Base-by-base conservation (phyloP, 2,113 vertebrate genomes). In the Leptobrachium leishanense region DNA sequence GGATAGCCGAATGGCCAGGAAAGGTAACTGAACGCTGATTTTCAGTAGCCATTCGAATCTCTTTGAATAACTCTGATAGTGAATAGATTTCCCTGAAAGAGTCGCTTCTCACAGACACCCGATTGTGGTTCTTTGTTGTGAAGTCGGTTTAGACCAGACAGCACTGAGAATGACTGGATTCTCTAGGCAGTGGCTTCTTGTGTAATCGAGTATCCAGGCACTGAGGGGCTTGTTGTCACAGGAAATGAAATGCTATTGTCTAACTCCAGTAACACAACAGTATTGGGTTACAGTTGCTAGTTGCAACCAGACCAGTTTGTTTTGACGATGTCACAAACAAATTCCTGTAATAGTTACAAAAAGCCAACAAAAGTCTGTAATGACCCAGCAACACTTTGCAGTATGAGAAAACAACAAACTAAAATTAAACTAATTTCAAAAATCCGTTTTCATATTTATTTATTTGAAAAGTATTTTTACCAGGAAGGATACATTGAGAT, bases 251-350 rank as follows among this genome's bases (percentile, higher is more conserved):
- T 50, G 44, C 68, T 39, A 70, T 70, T 46, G 68, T 70, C 43
- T 15, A 59, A 15, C 9, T 12, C 3, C 11, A 15, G 43, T 7
- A 50, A 12, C 15, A 43, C 43, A 3, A 68, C 42, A 68, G n/a
- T 13, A 43, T 43, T 4, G 10, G n/a, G 2, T 15, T 5, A 13
- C 9, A 15, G 67, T 12, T 5, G 7, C 67, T 44, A 68, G 67
- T n/a, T 68, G 15, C 67, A 68, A 15, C 67, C 67, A 68, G 67
- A 15, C 67, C 67, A 68, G 67, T 44, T 68, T 15, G 13, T 44
- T 11, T 10, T 68, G 67, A 15, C 6, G 40, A 39, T 39, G 41
- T 40, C 66, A 43, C 66, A 13, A 43, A 11, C 40, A 9, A 12
- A 39, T 11, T 43, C 40, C 10, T 68, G 66, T 68, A 13, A 13